phyloP scores from a whole-genome alignment of 1,140 invertebrate species.

The Bombus picipes region DNA sequence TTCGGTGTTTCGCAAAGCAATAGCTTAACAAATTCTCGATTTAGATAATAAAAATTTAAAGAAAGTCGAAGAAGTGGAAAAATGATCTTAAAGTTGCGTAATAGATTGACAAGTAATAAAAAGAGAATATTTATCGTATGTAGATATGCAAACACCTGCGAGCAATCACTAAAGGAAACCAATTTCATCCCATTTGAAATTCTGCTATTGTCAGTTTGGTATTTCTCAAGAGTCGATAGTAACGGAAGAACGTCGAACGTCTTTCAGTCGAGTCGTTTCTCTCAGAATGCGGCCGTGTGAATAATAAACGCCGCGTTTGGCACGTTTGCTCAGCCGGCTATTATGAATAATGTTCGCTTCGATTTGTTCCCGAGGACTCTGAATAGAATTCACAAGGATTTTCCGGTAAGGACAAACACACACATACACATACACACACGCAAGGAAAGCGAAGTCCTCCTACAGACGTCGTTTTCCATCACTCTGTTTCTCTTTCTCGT shows the following conservation, averaged over 20 bases:
- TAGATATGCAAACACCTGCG: neutral
- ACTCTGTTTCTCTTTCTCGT: neutral
- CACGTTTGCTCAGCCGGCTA: neutral
- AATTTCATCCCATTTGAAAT: neutral
- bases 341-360: conserved; percentile 55
- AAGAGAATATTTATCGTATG: neutral
- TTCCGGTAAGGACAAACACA: neutral
- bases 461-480: neutral
- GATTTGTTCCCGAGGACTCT: conserved; percentile 25
- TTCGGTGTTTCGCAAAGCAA: too few species aligned
- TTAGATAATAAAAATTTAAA: neutral
- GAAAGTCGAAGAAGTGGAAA: neutral
- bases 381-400: conserved; percentile 32
- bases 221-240: neutral
- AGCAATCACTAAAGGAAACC: neutral
- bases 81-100: neutral
- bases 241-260: conserved; percentile 12
- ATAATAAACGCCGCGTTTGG: conserved; percentile 27
- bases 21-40: neutral
- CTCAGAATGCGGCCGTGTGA: neutral
- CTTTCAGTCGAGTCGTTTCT: neutral
- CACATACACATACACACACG: neutral
- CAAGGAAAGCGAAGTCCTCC: too few species aligned
- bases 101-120: neutral
- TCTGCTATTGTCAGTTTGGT: neutral